Conservation (phyloP, 1,140 invertebrate genomes). For the Augochlora pura region DNA sequence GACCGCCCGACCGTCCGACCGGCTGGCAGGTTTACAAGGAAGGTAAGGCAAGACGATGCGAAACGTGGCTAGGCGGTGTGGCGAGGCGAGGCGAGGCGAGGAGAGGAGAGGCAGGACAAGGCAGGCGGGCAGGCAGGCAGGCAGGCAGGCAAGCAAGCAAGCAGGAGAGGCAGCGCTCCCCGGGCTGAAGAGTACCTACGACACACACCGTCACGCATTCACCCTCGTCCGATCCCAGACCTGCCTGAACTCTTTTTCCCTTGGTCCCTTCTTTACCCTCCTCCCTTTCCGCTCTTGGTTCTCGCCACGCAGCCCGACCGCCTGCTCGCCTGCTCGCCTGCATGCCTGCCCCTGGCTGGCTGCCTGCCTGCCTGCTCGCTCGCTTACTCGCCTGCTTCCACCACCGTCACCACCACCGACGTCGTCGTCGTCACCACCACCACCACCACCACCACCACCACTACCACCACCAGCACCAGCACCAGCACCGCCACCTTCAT, state of each 20-base stretch:
- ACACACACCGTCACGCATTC: conserved; percentile 72
- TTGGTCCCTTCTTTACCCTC: conserved; percentile 70
- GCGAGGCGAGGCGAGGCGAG: conserved; percentile 2
- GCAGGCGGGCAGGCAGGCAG: conserved; percentile 33
- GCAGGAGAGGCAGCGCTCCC: conserved; percentile 24
- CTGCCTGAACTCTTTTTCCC: conserved; percentile 79
- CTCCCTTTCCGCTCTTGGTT: conserved; percentile 12
- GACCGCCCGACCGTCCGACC: conserved; percentile 27
- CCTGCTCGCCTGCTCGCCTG: conserved; percentile 43
- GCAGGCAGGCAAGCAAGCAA: conserved; percentile 45
- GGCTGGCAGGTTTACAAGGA: conserved; percentile 62
- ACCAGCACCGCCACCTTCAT: conserved; percentile 8
- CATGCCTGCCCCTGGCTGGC: conserved; percentile 49
- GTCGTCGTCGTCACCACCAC: not conserved
- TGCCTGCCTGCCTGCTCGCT: conserved; percentile 17
- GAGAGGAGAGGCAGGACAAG: conserved; percentile 8
- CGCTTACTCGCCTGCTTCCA: conserved; percentile 41
- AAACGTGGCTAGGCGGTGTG: conserved; percentile 16
- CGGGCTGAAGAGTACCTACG: conserved; percentile 53
- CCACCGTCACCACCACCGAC: conserved; percentile 28
- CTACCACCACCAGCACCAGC: conserved; percentile 18
- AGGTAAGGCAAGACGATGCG: conserved; percentile 52
- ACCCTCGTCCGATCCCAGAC: conserved; percentile 76
- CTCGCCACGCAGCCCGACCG: conserved; percentile 45
- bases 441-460: conserved; percentile 26